Evolutionary conservation across 2,888 invertebrate species (phyloP).

Genomic region (Clostera curtula): DNA sequence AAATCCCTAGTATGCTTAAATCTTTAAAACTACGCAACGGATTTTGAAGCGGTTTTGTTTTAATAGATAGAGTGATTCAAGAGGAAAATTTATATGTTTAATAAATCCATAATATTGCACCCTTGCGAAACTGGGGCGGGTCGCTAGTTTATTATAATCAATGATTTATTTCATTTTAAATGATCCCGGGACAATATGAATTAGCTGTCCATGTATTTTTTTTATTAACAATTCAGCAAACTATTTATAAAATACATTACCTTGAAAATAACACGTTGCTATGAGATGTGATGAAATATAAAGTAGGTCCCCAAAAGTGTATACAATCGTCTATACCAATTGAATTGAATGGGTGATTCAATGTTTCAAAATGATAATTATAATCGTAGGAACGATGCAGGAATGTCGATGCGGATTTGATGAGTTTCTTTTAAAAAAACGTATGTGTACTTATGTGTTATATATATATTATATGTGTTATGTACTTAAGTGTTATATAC

Average conservation of each 20-base stretch:
- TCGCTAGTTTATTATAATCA: conserved; percentile 11
- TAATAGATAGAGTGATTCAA: too few species aligned
- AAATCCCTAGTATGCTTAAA: too few species aligned
- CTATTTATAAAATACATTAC: conserved; percentile 52
- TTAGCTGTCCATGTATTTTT: conserved; percentile 40
- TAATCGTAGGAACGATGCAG: conserved; percentile 16
- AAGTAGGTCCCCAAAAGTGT: conserved; percentile 28
- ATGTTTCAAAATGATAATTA: conserved; percentile 14
- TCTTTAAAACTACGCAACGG: too few species aligned
- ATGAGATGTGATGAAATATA: conserved; percentile 49
- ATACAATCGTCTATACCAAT: conserved; percentile 10
- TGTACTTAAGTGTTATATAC: too few species aligned
- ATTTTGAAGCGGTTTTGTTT: too few species aligned
- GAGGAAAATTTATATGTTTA: too few species aligned
- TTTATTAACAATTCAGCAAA: conserved; percentile 47
- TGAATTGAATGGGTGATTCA: conserved; percentile 17
- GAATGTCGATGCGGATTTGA: conserved; percentile 13
- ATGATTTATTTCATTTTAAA: conserved; percentile 20
- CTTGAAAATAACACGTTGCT: conserved; percentile 57
- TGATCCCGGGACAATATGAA: conserved; percentile 34
- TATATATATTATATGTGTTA: too few species aligned
- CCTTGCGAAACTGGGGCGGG: too few species aligned
- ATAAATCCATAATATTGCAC: too few species aligned
- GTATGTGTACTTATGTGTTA: too few species aligned
- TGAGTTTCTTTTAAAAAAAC: conserved; percentile 4